phyloP scores from a whole-genome alignment of 2,888 invertebrate genomes.

The Tethea ocularis region DNA sequence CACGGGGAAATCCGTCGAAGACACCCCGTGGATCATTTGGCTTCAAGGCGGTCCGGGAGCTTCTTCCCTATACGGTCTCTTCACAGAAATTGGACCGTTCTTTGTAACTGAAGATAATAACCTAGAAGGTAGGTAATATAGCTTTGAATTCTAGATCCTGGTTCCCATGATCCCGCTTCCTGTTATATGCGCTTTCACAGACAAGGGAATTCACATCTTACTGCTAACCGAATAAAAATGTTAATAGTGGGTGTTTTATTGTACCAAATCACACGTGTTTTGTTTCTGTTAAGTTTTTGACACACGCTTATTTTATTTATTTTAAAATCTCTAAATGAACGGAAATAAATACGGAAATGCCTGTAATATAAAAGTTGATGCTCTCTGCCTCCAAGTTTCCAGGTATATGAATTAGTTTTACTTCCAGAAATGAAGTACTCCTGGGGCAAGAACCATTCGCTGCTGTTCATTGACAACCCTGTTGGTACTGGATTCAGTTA shows the following conservation, averaged over 20 bases:
- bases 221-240: too few species aligned
- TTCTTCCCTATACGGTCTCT: conserved; percentile 82
- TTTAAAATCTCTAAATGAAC: too few species aligned
- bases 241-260: too few species aligned
- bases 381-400: neutral
- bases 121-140: conserved; percentile 69
- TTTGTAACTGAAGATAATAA: conserved; percentile 67
- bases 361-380: too few species aligned
- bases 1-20: conserved; percentile 71
- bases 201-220: too few species aligned
- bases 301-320: too few species aligned
- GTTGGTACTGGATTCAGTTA: conserved; percentile 88
- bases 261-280: too few species aligned
- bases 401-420: conserved; percentile 8
- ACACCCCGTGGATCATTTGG: conserved; percentile 84
- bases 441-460: conserved; percentile 86
- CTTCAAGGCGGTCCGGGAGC: conserved; percentile 85
- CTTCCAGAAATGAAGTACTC: conserved; percentile 78
- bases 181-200: too few species aligned
- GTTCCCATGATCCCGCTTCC: too few species aligned
- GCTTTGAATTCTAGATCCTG: too few species aligned
- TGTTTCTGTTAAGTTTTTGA: too few species aligned
- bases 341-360: too few species aligned
- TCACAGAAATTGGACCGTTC: conserved; percentile 86
- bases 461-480: conserved; percentile 87